Evolutionary conservation across 2,113 vertebrate species (phyloP), one percentile per base, ranked within the genome.

Genomic region (Leucosticte australis): DNA sequence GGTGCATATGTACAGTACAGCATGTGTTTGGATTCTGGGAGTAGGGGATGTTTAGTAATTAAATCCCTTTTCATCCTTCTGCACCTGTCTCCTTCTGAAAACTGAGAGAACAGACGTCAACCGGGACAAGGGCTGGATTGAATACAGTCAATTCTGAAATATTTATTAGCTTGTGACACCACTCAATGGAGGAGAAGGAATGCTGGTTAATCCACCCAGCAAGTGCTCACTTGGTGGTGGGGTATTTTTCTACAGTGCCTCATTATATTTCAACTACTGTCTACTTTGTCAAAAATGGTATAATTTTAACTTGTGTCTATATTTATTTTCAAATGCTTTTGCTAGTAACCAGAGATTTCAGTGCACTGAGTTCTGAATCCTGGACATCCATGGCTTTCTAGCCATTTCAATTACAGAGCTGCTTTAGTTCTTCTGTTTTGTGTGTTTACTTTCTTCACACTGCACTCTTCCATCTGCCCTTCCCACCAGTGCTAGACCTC

Each of bases 81-180:
- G 98, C 99, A 99, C 99, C 99, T 99, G 99, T 99, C 98, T 98
- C 97, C 96, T 98, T 97, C 98, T 98, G 98, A 99, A 99, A 98
- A 98, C 98, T 97, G 98, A 98, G 98, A 98, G 98, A 99, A 98
- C 98, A 99, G 99, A 99, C 98, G 98, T 98, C 98, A 98, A 97
- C 98, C 98, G 95, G 98, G 98, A 98, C 97, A 98, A 98, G 98
- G 98, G 98, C 98, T 98, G 98, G 98, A 98, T 98, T 98, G 98
- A 98, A 98, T 98, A 98, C 98, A 99, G 98, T 98, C 98, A 98
- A 98, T 98, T 98, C 98, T 99, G 98, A 99, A 99, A 99, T 99
- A 99, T 99, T 99, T 99, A 99, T 99, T 98, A 99, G 98, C 98
- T 98, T 98, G 98, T 98, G 98, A 99, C 98, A 98, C 97, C 94